A percentile compares a stretch with the other conserved stretches of the same genome.
Conservation (phyloP, 2,113 vertebrate genomes). For the Microcebus tavaratra region DNA sequence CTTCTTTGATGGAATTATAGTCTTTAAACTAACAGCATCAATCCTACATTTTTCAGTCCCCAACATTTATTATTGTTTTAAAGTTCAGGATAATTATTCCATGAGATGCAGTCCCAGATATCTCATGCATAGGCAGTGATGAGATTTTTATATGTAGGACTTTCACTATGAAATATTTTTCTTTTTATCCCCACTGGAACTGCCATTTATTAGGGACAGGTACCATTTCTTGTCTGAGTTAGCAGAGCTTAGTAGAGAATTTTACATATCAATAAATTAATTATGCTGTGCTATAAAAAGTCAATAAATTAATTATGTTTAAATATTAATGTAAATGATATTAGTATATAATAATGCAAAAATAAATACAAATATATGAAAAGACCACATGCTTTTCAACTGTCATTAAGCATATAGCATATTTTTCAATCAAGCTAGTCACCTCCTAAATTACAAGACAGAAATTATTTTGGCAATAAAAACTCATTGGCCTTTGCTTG, state of each 20-base stretch:
- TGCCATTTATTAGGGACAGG: neutral
- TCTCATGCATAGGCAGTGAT: neutral
- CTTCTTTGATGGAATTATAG: slow-evolving; percentile 11
- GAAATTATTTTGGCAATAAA: neutral
- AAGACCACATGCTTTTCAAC: neutral
- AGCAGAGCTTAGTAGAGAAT: neutral
- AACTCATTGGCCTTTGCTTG: neutral
- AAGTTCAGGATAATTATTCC: slow-evolving; percentile 60
- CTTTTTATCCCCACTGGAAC: neutral
- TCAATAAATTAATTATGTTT: neutral
- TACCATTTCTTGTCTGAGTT: neutral
- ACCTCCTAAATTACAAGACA: neutral
- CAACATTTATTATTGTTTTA: slow-evolving; percentile 15
- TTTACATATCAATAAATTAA: neutral
- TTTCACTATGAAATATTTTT: neutral
- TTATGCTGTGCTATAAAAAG: neutral
- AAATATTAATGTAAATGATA: neutral
- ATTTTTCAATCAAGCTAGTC: neutral
- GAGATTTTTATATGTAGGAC: neutral
- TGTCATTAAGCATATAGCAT: neutral
- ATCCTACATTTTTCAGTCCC: slow-evolving; percentile 21
- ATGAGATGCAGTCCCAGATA: neutral
- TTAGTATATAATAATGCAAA: neutral
- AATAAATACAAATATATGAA: neutral
- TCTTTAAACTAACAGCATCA: slow-evolving; percentile 53